Percentiles rank a stretch among this genome's conserved stretches.
Evolutionary conservation across 2,113 vertebrate genomes (phyloP).

Genomic region (Apistogramma diplotaenia): DNA sequence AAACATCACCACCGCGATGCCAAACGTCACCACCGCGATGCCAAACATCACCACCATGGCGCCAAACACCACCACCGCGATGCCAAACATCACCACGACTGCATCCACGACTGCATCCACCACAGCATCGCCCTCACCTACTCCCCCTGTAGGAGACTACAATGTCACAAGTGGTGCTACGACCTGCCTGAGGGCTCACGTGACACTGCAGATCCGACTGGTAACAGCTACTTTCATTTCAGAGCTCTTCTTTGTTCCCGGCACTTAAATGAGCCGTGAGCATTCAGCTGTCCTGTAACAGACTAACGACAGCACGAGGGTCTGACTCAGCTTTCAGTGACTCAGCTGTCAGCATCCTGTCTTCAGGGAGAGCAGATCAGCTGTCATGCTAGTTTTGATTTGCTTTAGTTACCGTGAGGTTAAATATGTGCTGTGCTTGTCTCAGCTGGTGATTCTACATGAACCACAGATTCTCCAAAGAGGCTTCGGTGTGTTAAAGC

Average conservation of each 20-base stretch:
- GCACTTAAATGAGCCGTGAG: background rate
- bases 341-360: background rate
- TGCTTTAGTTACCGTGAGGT: background rate
- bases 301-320: too few relatives aligned
- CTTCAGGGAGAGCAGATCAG: constrained; percentile 18
- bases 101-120: background rate
- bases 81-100: background rate
- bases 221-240: background rate
- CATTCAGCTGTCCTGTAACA: background rate
- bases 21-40: background rate
- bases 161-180: background rate
- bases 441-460: background rate
- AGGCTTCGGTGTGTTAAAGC: background rate
- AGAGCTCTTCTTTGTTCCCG: rapidly evolving
- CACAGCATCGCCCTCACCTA: background rate
- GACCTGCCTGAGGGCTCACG: constrained; percentile 46
- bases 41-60: background rate
- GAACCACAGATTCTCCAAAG: background rate
- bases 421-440: background rate
- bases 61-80: background rate
- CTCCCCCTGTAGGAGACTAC: constrained; percentile 55
- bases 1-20: background rate
- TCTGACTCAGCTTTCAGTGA: background rate
- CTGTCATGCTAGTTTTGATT: constrained; percentile 8
- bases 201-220: constrained; percentile 65